Conservation (phyloP, 2,888 invertebrate species). For the Dione juno region DNA sequence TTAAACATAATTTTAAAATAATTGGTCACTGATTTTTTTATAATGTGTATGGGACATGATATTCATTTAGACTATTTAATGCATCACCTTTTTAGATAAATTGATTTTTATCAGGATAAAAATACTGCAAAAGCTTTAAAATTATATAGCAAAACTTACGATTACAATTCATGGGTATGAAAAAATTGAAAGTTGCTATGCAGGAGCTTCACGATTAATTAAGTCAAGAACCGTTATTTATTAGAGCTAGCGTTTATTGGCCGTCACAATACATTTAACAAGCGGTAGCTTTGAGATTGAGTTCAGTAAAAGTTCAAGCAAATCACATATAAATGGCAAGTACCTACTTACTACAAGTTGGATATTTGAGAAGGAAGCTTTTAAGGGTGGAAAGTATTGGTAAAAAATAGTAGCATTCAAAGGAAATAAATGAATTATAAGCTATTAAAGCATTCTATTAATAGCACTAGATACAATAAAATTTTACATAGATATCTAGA, state of each 20-base stretch:
- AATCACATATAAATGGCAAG: conserved; percentile 40
- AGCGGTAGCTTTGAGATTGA: conserved; percentile 60
- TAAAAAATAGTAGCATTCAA: no score
- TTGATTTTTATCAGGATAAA: conserved; percentile 18
- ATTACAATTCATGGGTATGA: conserved; percentile 39
- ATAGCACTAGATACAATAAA: no score
- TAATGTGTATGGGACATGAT: background rate
- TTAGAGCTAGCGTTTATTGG: conserved; percentile 72
- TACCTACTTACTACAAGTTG: background rate
- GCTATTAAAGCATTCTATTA: background rate
- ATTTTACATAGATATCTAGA: no score
- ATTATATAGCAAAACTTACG: conserved; percentile 17
- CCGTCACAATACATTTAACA: conserved; percentile 80
- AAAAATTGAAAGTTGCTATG: conserved; percentile 59
- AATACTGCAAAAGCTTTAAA: conserved; percentile 29
- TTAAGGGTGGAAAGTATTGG: no score
- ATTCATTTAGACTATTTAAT: conserved; percentile 7
- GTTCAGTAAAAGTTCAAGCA: conserved; percentile 43
- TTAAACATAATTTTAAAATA: background rate
- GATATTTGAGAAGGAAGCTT: background rate
- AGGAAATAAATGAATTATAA: no score
- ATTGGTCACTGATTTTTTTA: background rate
- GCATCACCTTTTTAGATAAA: conserved; percentile 21
- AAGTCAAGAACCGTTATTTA: conserved; percentile 71
- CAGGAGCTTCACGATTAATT: conserved; percentile 72